Evolutionary conservation across 2,113 vertebrate genomes (phyloP).

Genomic region (Strix aluco): DNA sequence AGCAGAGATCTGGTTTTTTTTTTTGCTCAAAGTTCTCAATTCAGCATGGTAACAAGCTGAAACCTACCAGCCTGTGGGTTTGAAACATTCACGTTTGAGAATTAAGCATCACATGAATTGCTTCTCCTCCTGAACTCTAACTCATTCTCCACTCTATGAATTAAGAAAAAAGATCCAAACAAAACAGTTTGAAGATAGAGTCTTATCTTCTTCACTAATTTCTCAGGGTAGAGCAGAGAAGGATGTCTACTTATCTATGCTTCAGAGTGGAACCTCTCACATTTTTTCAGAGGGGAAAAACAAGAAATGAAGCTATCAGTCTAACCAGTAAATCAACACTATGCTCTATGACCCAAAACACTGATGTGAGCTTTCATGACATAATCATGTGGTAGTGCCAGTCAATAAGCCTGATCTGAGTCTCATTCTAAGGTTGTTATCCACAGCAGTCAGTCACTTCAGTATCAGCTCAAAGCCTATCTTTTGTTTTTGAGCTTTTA

Average conservation of each 20-base stretch:
- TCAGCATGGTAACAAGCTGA: background rate
- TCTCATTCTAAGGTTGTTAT: background rate
- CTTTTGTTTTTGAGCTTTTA: background rate
- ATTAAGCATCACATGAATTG: background rate
- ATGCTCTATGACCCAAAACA: background rate
- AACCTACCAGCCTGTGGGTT: background rate
- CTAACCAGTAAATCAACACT: background rate
- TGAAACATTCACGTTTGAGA: background rate
- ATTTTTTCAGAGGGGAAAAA: background rate
- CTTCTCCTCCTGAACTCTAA: background rate
- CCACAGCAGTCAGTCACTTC: background rate
- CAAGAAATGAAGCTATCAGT: background rate
- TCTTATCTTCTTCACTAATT: background rate
- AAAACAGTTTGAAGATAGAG: background rate
- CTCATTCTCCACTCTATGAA: background rate
- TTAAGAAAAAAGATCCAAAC: background rate
- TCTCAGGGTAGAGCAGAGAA: background rate
- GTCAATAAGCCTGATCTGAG: background rate
- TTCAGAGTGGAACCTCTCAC: background rate
- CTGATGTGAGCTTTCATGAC: background rate
- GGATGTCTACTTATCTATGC: background rate
- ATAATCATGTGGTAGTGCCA: fast-evolving
- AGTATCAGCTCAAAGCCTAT: background rate
- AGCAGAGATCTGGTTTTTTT: background rate
- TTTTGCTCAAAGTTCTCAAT: background rate